phyloP scores from a whole-genome alignment of 1,140 invertebrate species.

The Leptopilina clavipes region DNA sequence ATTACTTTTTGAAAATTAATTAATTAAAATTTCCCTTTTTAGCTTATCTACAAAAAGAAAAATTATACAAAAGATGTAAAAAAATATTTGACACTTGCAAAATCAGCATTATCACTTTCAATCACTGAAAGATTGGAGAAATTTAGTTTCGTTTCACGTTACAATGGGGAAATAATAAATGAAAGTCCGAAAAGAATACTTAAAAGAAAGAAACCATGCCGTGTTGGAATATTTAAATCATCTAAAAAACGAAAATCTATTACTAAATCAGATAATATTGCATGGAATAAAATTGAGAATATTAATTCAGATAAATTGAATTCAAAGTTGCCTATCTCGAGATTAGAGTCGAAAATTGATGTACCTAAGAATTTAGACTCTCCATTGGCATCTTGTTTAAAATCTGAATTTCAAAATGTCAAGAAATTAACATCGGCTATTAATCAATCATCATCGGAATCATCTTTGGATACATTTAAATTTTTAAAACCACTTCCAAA shows the following conservation, averaged over 20 bases:
- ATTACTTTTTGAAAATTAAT: neutral
- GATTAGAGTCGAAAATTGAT: neutral
- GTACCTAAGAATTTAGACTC: neutral
- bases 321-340: neutral
- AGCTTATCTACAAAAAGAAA: neutral
- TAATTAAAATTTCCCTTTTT: neutral
- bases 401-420: neutral
- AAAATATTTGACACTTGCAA: slow-evolving; percentile 57
- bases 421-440: too few species aligned
- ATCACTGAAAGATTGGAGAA: slow-evolving; percentile 67
- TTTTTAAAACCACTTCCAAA: too few species aligned
- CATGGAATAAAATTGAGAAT: neutral
- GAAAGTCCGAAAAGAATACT: too few species aligned
- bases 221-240: neutral
- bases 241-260: neutral
- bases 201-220: neutral
- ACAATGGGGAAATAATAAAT: slow-evolving; percentile 47
- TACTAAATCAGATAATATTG: neutral
- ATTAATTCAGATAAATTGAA: too few species aligned
- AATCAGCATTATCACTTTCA: slow-evolving; percentile 66
- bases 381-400: neutral
- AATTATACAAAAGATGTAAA: neutral
- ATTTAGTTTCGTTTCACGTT: slow-evolving; percentile 72
- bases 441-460: too few species aligned
- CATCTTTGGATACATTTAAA: neutral